Evolutionary conservation across 2,888 invertebrate species (phyloP).

Genomic region (Portevinia maculata): DNA sequence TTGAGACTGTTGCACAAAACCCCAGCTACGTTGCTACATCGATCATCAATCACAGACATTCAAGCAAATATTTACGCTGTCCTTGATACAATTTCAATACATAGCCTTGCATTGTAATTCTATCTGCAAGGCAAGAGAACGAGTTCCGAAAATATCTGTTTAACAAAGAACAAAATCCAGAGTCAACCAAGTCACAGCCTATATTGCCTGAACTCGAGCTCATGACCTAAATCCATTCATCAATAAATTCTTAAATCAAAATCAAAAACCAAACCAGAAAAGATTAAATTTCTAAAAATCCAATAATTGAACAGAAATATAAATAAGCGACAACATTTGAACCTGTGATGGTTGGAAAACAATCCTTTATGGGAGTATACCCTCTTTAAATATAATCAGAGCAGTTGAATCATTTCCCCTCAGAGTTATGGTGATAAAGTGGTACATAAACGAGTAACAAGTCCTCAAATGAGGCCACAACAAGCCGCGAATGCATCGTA

Average conservation of each 20-base stretch:
- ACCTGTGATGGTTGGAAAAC: slow-evolving; percentile 32
- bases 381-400: slow-evolving; percentile 62
- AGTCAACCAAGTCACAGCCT: not conserved
- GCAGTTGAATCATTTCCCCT: slow-evolving; percentile 67
- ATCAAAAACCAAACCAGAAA: not conserved
- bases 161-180: not conserved
- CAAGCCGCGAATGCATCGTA: slow-evolving; percentile 10
- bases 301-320: slow-evolving; percentile 46
- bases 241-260: not conserved
- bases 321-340: slow-evolving; percentile 22
- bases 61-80: not conserved
- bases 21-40: not conserved
- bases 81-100: not conserved
- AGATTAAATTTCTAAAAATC: not conserved
- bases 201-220: not conserved
- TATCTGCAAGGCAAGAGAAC: not conserved
- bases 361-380: slow-evolving; percentile 20
- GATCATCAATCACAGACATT: slow-evolving; percentile 7
- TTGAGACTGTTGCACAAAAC: not conserved
- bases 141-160: not conserved
- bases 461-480: slow-evolving; percentile 10
- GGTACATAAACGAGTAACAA: not conserved
- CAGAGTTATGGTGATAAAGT: slow-evolving; percentile 58
- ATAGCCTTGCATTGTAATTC: not conserved
- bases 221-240: not conserved